Percentiles rank a stretch among this genome's conserved stretches.
Conservation (phyloP, 2,113 vertebrate species). For the Motacilla tschutschensis region DNA sequence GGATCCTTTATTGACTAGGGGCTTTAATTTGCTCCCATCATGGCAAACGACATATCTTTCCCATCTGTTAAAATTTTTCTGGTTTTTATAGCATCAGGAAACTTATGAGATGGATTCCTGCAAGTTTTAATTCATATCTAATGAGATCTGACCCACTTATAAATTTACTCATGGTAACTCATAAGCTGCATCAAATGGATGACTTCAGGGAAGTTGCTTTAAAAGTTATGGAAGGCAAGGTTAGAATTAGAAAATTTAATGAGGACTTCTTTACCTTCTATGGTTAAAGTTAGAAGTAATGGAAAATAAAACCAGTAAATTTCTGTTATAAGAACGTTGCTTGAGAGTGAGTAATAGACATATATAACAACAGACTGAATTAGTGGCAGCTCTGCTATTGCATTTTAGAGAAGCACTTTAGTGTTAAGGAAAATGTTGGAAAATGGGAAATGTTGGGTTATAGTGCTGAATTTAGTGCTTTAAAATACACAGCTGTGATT, state of each 20-base stretch:
- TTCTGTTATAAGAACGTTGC: background rate
- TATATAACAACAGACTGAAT: background rate
- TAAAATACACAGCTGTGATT: background rate
- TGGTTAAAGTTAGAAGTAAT: background rate
- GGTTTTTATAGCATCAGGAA: background rate
- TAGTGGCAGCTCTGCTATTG: background rate
- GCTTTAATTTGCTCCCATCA: background rate
- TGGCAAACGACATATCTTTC: background rate
- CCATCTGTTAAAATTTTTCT: background rate
- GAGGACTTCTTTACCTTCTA: background rate
- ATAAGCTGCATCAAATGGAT: background rate
- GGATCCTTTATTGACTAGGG: background rate
- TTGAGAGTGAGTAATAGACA: background rate
- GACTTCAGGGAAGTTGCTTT: background rate
- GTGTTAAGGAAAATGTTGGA: background rate
- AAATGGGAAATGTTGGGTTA: background rate
- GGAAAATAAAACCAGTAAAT: background rate
- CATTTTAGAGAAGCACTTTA: background rate
- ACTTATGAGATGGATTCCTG: background rate
- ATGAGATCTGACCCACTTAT: background rate
- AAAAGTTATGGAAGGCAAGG: background rate
- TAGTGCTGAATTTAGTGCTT: background rate
- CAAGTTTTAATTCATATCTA: background rate
- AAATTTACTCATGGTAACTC: background rate
- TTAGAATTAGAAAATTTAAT: background rate